These are phyloP conservation scores for Semicossyphus pulcher DNA, from an alignment of 2,113 vertebrate genomes.

Conservation along the genomic window DNA sequence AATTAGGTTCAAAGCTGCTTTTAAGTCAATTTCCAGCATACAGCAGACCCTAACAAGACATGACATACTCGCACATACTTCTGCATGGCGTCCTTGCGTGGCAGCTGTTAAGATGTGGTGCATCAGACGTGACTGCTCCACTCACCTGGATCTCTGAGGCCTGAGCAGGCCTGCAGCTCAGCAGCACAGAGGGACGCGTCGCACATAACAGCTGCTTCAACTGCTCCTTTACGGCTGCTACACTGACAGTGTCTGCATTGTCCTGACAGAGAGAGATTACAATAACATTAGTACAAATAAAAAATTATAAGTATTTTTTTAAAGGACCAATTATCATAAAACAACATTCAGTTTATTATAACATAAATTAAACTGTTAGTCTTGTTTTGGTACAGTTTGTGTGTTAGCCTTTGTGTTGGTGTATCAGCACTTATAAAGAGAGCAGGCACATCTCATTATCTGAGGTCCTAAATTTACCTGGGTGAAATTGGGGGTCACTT, in stretches of 20 bases:
- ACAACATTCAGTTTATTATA: no score
- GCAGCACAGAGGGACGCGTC: constrained; percentile 85
- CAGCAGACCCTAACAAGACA: not conserved
- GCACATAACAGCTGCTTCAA: constrained; percentile 84
- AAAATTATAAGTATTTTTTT: not conserved
- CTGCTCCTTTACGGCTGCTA: constrained; percentile 77
- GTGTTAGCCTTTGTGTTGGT: not conserved
- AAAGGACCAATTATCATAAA: no score
- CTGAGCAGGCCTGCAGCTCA: constrained; percentile 86
- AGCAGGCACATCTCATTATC: not conserved
- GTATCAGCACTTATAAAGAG: not conserved
- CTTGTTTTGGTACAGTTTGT: not conserved
- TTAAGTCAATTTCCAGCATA: no score
- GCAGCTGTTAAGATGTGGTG: not conserved
- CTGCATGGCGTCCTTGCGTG: not conserved
- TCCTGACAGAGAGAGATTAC: constrained; percentile 60
- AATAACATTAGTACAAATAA: not conserved
- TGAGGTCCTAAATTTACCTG: constrained; percentile 68
- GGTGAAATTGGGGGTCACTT: constrained; percentile 61
- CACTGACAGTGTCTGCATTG: constrained; percentile 49
- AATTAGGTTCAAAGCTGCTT: no score
- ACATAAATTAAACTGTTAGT: no score
- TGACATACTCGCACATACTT: not conserved
- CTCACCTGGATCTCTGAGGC: constrained; percentile 85
- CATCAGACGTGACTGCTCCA: not conserved